Evolutionary conservation across 2,888 invertebrate species (phyloP), one percentile per base, ranked within the genome.

Genomic region (Alcis repandata): DNA sequence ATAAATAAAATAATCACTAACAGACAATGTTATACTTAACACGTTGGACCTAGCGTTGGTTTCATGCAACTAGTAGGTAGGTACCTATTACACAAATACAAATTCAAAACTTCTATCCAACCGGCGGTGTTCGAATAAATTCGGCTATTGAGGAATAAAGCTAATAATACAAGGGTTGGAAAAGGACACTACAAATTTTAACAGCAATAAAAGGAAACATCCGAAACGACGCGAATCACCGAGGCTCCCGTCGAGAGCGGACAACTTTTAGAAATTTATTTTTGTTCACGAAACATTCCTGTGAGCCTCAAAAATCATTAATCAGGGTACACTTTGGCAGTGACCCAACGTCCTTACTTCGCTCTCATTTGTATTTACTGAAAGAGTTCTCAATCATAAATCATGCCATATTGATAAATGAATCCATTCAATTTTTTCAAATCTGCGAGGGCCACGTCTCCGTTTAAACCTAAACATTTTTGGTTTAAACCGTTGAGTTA

Each of bases 311-410:
- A 87, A 90, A 91, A 88, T 90, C 91, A 91, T 91, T 91, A 90
- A 91, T 91, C 91, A 91, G 85, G 80, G 84, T 89, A 84, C 89
- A 89, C 89, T 91, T 91, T 91, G 91, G 91, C 91, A 89, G 86
- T 90, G 90, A 90, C 90, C 91, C 91, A 91, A 89, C 86, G 84
- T 87, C 87, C 89, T 87, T 86, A 87, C 87, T 86, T 83, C 86
- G 82, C 89, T 80, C 88, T 91, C 91, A 91, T 91, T 91, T 91
- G 91, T 91, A 91, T 91, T 91, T 91, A 88, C 87, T 84, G 88
- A 91, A 90, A 90, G 90, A 90, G 90, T 90, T 91, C 83, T 79
- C 80, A 84, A 83, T 80, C 88, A 89, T 91, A 90, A 91, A 91
- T 91, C 91, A 91, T 89, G 83, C 79, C 80, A 77, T 86, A 87